A percentile compares a stretch with the other conserved stretches of the same genome.
Evolutionary conservation across 2,113 vertebrate species (phyloP).

Genomic region (Malurus alboscapulatus): DNA sequence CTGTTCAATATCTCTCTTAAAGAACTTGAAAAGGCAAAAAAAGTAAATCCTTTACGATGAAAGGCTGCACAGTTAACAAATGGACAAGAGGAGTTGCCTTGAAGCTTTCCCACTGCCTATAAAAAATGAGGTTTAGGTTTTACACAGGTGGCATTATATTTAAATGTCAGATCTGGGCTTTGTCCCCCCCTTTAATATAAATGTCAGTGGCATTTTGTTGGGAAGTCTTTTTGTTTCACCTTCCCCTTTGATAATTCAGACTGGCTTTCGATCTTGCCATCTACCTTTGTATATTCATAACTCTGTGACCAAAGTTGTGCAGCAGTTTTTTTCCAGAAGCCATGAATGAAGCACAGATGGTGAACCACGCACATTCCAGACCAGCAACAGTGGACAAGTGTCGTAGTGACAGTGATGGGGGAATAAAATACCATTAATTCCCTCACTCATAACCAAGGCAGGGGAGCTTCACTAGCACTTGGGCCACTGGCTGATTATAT

Average conservation of each 20-base stretch:
- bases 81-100: neutral
- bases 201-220: slow-evolving; percentile 33
- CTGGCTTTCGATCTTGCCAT: neutral
- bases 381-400: neutral
- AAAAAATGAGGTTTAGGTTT: neutral
- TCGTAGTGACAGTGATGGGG: neutral
- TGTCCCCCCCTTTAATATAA: slow-evolving; percentile 15
- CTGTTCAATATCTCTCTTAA: neutral
- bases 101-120: neutral
- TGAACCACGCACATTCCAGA: neutral
- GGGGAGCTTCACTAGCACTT: neutral
- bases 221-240: slow-evolving; percentile 28
- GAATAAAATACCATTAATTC: neutral
- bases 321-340: neutral
- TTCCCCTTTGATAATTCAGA: neutral
- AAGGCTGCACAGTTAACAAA: neutral
- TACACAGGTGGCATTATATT: slow-evolving; percentile 24
- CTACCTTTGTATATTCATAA: neutral
- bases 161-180: slow-evolving; percentile 54
- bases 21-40: neutral
- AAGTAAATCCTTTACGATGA: neutral
- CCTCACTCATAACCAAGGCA: neutral
- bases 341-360: neutral
- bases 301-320: neutral
- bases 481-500: neutral